Base-by-base conservation (phyloP, 2,113 vertebrate genomes). In the Edolisoma coerulescens region DNA sequence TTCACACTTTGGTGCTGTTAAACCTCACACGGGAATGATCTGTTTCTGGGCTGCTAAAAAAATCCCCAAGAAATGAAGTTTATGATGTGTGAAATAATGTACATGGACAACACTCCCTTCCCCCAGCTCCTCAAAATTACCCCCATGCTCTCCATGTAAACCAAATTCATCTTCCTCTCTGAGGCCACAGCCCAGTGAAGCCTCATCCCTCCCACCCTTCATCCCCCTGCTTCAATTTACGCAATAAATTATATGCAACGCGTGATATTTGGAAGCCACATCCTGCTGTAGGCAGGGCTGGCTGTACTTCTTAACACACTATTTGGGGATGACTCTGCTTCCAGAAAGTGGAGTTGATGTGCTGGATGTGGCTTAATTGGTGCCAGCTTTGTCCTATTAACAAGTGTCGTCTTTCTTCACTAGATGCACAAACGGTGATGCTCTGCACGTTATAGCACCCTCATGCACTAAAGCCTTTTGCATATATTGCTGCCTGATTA, bases 211-310 rank as follows among this genome's bases (percentile, higher is more conserved):
- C 71, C 68, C 41, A 78, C 60, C 32, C 64, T 37, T 71, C 22
- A 27, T 37, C 82, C n/a, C 42, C 60, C 18, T 0, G 0, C 49
- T 65, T 54, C 42, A 22, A 47, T 88, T 96, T 96, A 88, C 1
- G 2, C 87, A 92, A 94, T 30, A 80, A 35, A 47, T 83, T 70
- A 84, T 59, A 93, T 33, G 71, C 60, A 93, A 94, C 0, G 2
- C 0, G 0, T 68, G 83, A 80, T 70, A 80, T 74, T 93, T 91
- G 93, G 95, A 97, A 96, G 87, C 87, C 82, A 88, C 92, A 96
- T 96, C 92, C 92, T 96, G 92, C 82, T 88, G 59, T 52, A 95
- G 70, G 84, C 87, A 94, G 91, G 87, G 63, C 82, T 95, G 95
- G 90, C 85, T 90, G 78, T 16, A 64, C 44, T 94, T 69, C 75